These are phyloP conservation scores for Remorina albescens DNA, from an alignment of 2,797 vertebrate genomes.

Conservation along the genomic window DNA sequence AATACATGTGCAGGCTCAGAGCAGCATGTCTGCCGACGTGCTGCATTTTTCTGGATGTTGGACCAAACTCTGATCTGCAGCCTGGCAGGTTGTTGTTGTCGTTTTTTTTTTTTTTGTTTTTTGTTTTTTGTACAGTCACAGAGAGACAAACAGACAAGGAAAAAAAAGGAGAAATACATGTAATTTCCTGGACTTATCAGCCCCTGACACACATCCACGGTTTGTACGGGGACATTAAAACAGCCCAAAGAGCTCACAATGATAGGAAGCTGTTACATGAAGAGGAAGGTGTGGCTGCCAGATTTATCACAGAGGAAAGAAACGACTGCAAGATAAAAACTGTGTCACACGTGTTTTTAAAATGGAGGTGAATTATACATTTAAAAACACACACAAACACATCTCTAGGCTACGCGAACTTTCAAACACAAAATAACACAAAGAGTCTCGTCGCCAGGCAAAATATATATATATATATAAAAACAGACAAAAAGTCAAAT, in stretches of 20 bases:
- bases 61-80: slow-evolving; percentile 38
- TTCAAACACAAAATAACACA: background rate
- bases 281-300: slow-evolving; percentile 23
- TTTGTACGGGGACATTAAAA: background rate
- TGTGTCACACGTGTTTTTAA: background rate
- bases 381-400: no score
- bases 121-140: no score
- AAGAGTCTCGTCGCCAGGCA: no score
- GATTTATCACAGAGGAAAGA: background rate
- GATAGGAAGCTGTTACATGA: slow-evolving; percentile 18
- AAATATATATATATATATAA: no score
- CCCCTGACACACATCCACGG: background rate
- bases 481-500: background rate
- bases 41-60: slow-evolving; percentile 40
- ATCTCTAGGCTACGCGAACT: background rate
- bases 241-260: background rate
- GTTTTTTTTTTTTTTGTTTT: no score
- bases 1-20: slow-evolving; percentile 33
- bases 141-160: background rate
- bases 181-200: slow-evolving; percentile 22
- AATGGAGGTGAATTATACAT: no score
- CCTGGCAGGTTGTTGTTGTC: slow-evolving; percentile 16
- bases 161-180: background rate
- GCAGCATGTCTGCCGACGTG: slow-evolving; percentile 17
- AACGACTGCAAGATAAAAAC: background rate